These are phyloP conservation scores for Salvelinus sp. DNA, from an alignment of 2,113 vertebrate species.

Conservation along the genomic window DNA sequence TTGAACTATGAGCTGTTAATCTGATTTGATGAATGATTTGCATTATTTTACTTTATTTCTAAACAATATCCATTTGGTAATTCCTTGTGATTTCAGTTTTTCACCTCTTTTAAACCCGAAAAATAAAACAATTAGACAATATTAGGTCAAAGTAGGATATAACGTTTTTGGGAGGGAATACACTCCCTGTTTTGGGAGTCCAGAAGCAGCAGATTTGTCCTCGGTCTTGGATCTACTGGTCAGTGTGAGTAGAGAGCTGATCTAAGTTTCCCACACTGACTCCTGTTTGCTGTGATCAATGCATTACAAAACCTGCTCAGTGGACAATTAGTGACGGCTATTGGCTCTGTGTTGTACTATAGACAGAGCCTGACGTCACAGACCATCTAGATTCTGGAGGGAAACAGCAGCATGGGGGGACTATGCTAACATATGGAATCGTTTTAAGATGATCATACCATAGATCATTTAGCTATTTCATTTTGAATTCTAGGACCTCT, in stretches of 20 bases:
- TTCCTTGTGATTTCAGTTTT: too few relatives aligned
- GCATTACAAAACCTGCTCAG: conserved; percentile 15
- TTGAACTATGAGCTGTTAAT: too few relatives aligned
- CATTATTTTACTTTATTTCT: too few relatives aligned
- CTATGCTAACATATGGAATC: too few relatives aligned
- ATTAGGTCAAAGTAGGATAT: too few relatives aligned
- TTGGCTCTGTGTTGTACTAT: conserved; percentile 9
- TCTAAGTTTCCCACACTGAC: conserved; percentile 19
- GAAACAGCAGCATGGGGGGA: neutral
- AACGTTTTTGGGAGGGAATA: neutral
- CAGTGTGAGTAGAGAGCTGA: neutral
- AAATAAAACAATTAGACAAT: too few relatives aligned
- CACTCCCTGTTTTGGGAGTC: neutral
- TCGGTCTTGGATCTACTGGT: neutral
- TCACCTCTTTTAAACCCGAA: too few relatives aligned
- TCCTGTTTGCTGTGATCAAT: conserved; percentile 20
- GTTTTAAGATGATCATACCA: too few relatives aligned
- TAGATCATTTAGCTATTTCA: too few relatives aligned
- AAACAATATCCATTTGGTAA: too few relatives aligned
- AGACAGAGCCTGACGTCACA: conserved; percentile 1
- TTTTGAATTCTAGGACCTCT: too few relatives aligned
- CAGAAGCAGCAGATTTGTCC: conserved; percentile 22
- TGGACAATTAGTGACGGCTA: conserved; percentile 20
- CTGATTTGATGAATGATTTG: too few relatives aligned
- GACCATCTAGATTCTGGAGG: conserved; percentile 11